phyloP scores from a whole-genome alignment of 2,797 vertebrate genomes.

The Alfaro cultratus region DNA sequence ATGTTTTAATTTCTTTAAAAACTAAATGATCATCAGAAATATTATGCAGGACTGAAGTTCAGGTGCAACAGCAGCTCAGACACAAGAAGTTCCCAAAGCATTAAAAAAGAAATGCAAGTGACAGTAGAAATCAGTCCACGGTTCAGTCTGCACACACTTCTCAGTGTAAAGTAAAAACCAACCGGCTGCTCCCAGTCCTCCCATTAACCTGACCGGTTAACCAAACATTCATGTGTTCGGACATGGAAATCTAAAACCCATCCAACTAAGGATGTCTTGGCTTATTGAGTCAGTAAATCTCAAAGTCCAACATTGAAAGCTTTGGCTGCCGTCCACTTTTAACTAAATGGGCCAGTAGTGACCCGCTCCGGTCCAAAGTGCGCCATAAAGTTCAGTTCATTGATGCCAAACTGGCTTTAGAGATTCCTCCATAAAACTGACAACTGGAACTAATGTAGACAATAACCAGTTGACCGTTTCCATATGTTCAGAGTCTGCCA shows the following conservation, averaged over 20 bases:
- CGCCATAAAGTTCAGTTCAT: neutral
- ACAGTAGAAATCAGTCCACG: no score
- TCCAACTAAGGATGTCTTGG: neutral
- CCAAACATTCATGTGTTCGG: neutral
- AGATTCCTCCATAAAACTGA: neutral
- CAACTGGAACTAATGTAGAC: slow-evolving; percentile 9
- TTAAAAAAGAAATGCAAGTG: no score
- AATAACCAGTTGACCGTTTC: slow-evolving; percentile 5
- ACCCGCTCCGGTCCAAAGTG: neutral
- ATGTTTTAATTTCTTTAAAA: neutral
- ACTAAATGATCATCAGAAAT: no score
- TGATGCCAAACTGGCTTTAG: neutral
- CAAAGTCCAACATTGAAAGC: neutral
- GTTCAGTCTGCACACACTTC: no score
- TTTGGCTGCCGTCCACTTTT: neutral
- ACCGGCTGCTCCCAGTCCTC: neutral
- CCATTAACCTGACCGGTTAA: neutral
- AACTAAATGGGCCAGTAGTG: neutral
- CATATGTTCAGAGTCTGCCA: neutral
- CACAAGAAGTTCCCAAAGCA: no score
- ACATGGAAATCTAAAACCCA: neutral
- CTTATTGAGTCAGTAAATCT: neutral
- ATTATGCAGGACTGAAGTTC: no score
- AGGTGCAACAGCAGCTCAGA: no score
- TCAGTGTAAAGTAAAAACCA: no score